Conservation (phyloP, 2,797 vertebrate species). For the Saxicola maurus region DNA sequence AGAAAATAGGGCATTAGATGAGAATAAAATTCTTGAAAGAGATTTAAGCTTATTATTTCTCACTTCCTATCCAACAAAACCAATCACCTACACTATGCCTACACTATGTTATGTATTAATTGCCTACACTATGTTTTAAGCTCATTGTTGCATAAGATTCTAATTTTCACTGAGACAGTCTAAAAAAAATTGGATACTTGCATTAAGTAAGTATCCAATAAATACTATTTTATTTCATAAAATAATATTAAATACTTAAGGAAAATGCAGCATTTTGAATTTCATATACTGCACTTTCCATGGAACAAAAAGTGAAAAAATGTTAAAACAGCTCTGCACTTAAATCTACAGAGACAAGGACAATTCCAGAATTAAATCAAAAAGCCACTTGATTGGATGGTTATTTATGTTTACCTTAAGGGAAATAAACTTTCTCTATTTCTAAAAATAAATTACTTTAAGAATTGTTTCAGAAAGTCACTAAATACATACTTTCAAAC, state of each 20-base stretch:
- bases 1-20: not conserved
- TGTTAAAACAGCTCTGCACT: not conserved
- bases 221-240: not conserved
- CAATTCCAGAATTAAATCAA: not conserved
- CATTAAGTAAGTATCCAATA: not conserved
- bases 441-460: not conserved
- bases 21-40: not conserved
- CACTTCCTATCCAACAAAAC: not conserved
- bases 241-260: not conserved
- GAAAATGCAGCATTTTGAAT: not conserved
- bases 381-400: not conserved
- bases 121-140: not conserved
- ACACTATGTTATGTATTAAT: not conserved
- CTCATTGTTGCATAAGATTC: not conserved
- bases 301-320: not conserved
- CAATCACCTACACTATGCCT: not conserved
- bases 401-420: not conserved
- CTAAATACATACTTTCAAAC: not conserved
- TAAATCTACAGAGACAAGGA: not conserved
- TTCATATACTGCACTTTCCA: not conserved
- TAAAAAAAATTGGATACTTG: not conserved
- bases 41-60: not conserved
- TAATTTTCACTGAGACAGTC: not conserved
- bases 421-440: not conserved
- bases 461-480: not conserved